Conservation (phyloP, 2,888 invertebrate genomes). For the Cremastinae sp. region DNA sequence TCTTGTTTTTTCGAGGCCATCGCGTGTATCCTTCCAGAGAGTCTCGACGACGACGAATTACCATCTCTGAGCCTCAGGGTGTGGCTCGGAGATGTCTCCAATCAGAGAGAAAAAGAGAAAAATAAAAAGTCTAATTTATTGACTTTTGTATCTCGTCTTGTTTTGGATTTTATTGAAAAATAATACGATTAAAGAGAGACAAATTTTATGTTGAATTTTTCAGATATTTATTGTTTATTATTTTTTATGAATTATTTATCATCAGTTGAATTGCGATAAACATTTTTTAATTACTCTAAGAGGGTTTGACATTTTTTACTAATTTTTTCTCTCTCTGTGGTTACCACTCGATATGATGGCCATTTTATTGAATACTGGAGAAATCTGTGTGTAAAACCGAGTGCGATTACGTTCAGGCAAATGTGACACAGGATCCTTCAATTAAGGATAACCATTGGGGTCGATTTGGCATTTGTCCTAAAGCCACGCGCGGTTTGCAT, state of each 20-base stretch:
- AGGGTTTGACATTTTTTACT: no score
- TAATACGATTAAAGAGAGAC: no score
- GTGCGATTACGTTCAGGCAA: neutral
- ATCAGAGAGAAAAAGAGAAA: neutral
- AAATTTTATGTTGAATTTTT: no score
- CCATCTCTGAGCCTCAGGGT: slow-evolving; percentile 2
- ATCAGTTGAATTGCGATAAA: no score
- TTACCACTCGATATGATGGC: neutral
- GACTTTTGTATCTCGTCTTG: neutral
- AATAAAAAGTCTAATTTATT: neutral
- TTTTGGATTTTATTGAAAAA: neutral
- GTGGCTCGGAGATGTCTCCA: neutral
- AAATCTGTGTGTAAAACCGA: slow-evolving; percentile 4
- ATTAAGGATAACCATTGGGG: slow-evolving; percentile 23
- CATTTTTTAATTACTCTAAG: no score
- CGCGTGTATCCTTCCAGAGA: neutral
- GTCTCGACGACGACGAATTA: slow-evolving; percentile 29
- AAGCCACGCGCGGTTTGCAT: slow-evolving; percentile 15
- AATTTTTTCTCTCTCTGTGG: no score
- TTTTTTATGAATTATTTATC: no score
- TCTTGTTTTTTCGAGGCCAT: neutral
- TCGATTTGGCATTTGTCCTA: slow-evolving; percentile 25
- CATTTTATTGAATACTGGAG: neutral
- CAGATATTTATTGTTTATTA: no score
- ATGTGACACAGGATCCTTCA: slow-evolving; percentile 14